Base-by-base conservation (phyloP, 2,888 invertebrate species). In the Julus scanicus region DNA sequence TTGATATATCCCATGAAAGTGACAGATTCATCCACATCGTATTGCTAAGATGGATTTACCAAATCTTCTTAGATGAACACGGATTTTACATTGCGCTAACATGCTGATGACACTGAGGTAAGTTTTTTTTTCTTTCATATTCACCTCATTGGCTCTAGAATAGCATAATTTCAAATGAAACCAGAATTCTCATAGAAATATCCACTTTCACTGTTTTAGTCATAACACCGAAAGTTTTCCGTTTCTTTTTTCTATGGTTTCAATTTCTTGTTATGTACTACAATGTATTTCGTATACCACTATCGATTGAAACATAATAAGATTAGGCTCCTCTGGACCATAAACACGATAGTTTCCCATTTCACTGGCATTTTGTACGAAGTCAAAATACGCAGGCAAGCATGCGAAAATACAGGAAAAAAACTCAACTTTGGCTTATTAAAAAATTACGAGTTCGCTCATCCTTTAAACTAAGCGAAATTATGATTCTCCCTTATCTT, bases 381-480 rank as follows among this genome's bases (percentile, higher is more conserved):
- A 71, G n/a, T 63, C 57, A 63, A 63, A 63, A n/a, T n/a, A 63
- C 57, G 57, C n/a, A 63, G 57, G 53, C n/a, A n/a, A 20, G 8
- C 29, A 29, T 29, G 29, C 29, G 11, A 11, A 29, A 71, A 71
- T 71, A 0, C 6, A 29, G 11, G 29, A 71, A 71, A 29, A 71
- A 29, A 29, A 29, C 37, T 1, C 29, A 71, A 71, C 29, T 9
- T 29, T 6, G 11, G 29, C 29, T 71, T 29, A 71, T 71, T 11
- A 8, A 9, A n/a, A 53, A 11, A 71, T 71, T 71, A 71, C 9
- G 1, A 71, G 29, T 29, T 71, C 29, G 11, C 29, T 11, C 8
- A 71, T 29, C 29, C 6, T 71, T 71, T n/a, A n/a, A 63, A 3
- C 20, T 63, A 63, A n/a, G 9, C 6, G 71, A 29, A 71, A 29